Percentiles rank a stretch among this genome's conserved stretches.
These are phyloP conservation scores for Phyllopteryx taeniolatus DNA, from an alignment of 2,113 vertebrate genomes.

Conservation along the genomic window DNA sequence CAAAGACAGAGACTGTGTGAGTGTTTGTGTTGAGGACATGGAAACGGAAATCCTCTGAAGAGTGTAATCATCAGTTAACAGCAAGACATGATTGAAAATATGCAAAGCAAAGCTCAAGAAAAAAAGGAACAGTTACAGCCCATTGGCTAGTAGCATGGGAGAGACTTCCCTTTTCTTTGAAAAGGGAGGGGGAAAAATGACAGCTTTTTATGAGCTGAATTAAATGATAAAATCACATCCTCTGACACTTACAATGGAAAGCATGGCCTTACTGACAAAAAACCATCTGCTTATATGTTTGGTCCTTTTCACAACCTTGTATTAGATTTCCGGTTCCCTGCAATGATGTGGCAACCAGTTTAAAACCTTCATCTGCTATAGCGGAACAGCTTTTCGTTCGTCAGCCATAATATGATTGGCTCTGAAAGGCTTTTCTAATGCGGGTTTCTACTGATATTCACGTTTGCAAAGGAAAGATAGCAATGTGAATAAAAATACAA, in stretches of 20 bases:
- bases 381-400: slow-evolving; percentile 34
- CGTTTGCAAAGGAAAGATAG: slow-evolving; percentile 22
- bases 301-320: slow-evolving; percentile 38
- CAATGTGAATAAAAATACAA: slow-evolving; percentile 33
- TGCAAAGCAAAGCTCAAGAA: slow-evolving; percentile 70
- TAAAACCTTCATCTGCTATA: slow-evolving; percentile 33
- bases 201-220: slow-evolving; percentile 64
- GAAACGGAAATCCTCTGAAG: slow-evolving; percentile 69
- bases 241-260: slow-evolving; percentile 65
- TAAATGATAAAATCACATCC: slow-evolving; percentile 70
- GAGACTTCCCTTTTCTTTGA: slow-evolving; percentile 61
- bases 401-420: slow-evolving; percentile 53
- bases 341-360: slow-evolving; percentile 46
- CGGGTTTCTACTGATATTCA: slow-evolving; percentile 45
- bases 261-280: slow-evolving; percentile 62
- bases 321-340: slow-evolving; percentile 56
- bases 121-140: slow-evolving; percentile 66
- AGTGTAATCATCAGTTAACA: slow-evolving; percentile 78
- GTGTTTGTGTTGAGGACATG: slow-evolving; percentile 55
- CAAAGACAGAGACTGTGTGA: slow-evolving; percentile 52
- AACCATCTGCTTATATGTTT: slow-evolving; percentile 68
- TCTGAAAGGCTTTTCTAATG: slow-evolving; percentile 46
- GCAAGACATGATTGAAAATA: slow-evolving; percentile 78
- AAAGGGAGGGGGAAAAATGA: slow-evolving; percentile 37
- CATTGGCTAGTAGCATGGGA: slow-evolving; percentile 66